Percentiles rank a stretch among this genome's conserved stretches.
Conservation (phyloP, 2,888 invertebrate species). For the Plagodis dolabraria region DNA sequence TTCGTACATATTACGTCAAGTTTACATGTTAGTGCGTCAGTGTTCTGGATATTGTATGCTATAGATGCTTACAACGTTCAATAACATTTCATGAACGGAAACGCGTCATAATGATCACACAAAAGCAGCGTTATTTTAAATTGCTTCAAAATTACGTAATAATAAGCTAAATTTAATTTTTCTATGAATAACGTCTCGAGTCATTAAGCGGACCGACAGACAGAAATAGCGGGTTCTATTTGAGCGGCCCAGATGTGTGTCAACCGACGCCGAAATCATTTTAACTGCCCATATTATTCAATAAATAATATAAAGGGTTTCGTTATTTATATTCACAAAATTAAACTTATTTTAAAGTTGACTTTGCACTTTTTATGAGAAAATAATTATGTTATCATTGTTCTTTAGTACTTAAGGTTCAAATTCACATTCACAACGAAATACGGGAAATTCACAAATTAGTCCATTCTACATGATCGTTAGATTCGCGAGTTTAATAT, state of each 20-base stretch:
- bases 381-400: too few relatives aligned
- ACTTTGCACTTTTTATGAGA: too few relatives aligned
- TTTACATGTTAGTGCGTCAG: too few relatives aligned
- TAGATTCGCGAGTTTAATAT: too few relatives aligned
- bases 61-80: neutral
- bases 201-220: slow-evolving; percentile 70
- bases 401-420: too few relatives aligned
- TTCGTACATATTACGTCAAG: too few relatives aligned
- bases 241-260: slow-evolving; percentile 74
- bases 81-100: slow-evolving; percentile 9
- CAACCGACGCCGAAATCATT: slow-evolving; percentile 68
- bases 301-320: slow-evolving; percentile 52
- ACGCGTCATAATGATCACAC: slow-evolving; percentile 15
- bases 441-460: too few relatives aligned
- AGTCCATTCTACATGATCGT: too few relatives aligned
- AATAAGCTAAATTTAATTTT: slow-evolving; percentile 55
- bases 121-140: slow-evolving; percentile 33
- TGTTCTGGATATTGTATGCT: too few relatives aligned
- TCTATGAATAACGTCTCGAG: slow-evolving; percentile 64
- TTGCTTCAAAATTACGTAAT: slow-evolving; percentile 55
- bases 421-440: too few relatives aligned
- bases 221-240: slow-evolving; percentile 75
- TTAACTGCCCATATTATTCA: slow-evolving; percentile 57
- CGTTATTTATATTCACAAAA: slow-evolving; percentile 11
- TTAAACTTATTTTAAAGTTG: too few relatives aligned